These are phyloP conservation scores for Homarus americanus DNA, from an alignment of 1,140 invertebrate species.

Conservation along the genomic window DNA sequence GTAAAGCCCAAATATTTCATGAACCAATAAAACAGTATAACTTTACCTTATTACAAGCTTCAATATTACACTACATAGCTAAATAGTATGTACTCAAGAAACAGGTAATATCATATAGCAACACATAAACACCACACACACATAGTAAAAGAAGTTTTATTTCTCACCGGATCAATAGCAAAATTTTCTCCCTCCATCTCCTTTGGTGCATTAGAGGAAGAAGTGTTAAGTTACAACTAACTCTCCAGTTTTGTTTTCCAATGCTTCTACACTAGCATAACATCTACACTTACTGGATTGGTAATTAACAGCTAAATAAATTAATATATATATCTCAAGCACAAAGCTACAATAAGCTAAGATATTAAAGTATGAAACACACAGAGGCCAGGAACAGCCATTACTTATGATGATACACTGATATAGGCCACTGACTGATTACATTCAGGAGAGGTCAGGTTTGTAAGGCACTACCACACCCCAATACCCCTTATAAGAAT, in stretches of 20 bases:
- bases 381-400: neutral
- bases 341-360: neutral
- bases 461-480: no score
- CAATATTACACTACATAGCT: no score
- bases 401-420: neutral
- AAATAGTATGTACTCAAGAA: no score
- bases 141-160: no score
- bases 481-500: no score
- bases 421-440: no score
- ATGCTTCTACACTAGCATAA: neutral
- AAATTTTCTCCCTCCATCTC: conserved; percentile 68
- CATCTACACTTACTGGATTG: neutral
- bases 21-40: no score
- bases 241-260: neutral
- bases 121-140: no score
- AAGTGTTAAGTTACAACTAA: conserved; percentile 9
- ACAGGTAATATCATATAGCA: no score
- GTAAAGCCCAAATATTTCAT: no score
- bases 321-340: neutral
- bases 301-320: neutral
- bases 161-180: conserved; percentile 69
- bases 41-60: no score
- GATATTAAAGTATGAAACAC: neutral
- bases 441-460: no score
- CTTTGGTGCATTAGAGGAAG: conserved; percentile 52